Base-by-base conservation (phyloP, 2,888 invertebrate species). In the Rotaria sp. region DNA sequence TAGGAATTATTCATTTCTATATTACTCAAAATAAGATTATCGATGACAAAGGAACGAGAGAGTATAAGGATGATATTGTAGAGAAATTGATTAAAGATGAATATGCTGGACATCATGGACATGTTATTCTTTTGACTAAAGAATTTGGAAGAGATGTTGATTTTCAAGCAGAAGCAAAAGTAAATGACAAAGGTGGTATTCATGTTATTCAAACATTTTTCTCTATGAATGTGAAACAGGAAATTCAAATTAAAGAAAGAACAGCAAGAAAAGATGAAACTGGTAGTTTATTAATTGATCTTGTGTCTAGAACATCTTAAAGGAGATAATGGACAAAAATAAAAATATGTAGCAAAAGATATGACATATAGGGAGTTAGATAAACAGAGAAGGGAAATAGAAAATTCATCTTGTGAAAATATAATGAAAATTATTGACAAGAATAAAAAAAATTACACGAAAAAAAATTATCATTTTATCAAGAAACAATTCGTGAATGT, bases 201-300 rank as follows among this genome's bases (percentile, higher is more conserved):
- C 75, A 75, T 41, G 75, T 75, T 18, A 75, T 75, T 75, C 75
- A 75, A 75, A 75, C 75, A 75, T 35, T n/a, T 30, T 67, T 67
- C 35, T 67, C 67, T 67, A 24, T n/a, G 21, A 21, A 74, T 35
- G n/a, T 74, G 5, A 74, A 38, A 74, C 35, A 74, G 13, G 74
- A 74, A 35, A 74, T 35, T 74, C 74, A 74, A 35, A 74, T 74
- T 35, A 30, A 38, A 74, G 74, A 35, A 74, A 74, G 74, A 74
- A 74, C 74, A 35, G 74, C 74, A 24, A 74, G 74, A 8, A 74
- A 74, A 74, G 74, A 74, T 74, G 74, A 74, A 2, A 35, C 35
- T 10, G 74, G 74, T n/a, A 74, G 74, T n/a, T 74, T 74, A 74
- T 74, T 35, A 74, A 35, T 74, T 74, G 38, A 21, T 74, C 35